Percentiles rank a stretch among this genome's conserved stretches.
phyloP scores from a whole-genome alignment of 2,888 invertebrate genomes.

The Cancer borealis region DNA sequence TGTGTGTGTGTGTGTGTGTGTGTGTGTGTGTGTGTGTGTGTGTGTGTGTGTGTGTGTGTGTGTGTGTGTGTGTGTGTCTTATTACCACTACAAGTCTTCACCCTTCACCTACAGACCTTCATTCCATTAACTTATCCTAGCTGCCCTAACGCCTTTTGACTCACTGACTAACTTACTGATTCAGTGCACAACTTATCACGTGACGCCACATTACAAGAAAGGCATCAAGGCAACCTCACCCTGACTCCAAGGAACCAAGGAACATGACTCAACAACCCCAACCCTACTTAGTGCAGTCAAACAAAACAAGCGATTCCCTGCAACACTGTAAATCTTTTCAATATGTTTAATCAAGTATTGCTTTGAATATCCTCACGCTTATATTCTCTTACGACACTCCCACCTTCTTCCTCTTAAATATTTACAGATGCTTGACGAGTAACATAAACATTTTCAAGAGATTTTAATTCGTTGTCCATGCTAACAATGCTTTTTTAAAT shows the following conservation, averaged over 20 bases:
- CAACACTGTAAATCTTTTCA: neutral
- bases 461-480: neutral
- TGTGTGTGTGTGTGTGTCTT: neutral
- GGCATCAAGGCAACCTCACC: neutral
- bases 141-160: neutral
- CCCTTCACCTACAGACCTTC: conserved; percentile 8
- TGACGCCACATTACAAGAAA: neutral
- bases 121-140: neutral
- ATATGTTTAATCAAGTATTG: neutral
- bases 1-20: too few relatives aligned
- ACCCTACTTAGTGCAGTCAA: neutral
- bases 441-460: neutral
- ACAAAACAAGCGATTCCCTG: neutral
- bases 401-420: neutral
- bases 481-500: neutral
- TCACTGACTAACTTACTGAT: neutral
- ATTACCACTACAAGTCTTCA: neutral
- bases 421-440: neutral
- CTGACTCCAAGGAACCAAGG: neutral
- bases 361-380: neutral
- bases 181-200: neutral
- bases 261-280: neutral
- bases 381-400: neutral
- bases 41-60: too few relatives aligned
- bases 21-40: too few relatives aligned